Base-by-base conservation (phyloP, 2,888 invertebrate genomes). In the Pelosia muscerda region DNA sequence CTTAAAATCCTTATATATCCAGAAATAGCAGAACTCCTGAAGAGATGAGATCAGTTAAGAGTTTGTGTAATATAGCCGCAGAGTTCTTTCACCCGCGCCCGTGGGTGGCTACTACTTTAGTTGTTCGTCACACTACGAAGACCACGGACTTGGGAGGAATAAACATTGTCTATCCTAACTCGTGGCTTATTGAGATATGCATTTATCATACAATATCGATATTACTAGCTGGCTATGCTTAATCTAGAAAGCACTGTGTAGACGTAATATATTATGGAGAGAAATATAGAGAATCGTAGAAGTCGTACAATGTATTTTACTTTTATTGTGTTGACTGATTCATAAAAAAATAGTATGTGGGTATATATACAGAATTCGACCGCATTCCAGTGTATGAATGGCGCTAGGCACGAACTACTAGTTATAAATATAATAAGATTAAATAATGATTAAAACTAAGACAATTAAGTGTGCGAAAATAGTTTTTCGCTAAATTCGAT, bases 51-150 rank as follows among this genome's bases (percentile, higher is more conserved):
- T 81, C 83, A 80, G 72, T 73, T 71, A 74, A 67, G 72, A 79
- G 71, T 75, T 73, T 66, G 68, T 69, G 77, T 78, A 75, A 81
- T 72, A 79, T 57, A 34, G 63, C 75, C 77, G 79, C 72, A 67
- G 83, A 85, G 88, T 86, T 86, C 86, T 79, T 88, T 86, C 83
- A 86, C 86, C 87, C 82, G 81, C 28, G 55, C 31, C 64, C 81
- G 88, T 88, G 88, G 88, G 88, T 84, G 87, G 88, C 73, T 70
- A 63, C 80, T 76, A 76, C 75, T 79, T 83, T 76, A 70, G 78
- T 60, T 68, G 49, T 15, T 65, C 57, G 34, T 64, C 22, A 63
- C 31, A 66, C 71, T 69, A 75, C 83, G 31, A 55, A 54, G 42
- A 69, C 65, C 80, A 56, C 54, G 57, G 72, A 83, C 81, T 81